Evolutionary conservation across 1,140 invertebrate genomes (phyloP).

Genomic region (Zaprionus lachaisei): DNA sequence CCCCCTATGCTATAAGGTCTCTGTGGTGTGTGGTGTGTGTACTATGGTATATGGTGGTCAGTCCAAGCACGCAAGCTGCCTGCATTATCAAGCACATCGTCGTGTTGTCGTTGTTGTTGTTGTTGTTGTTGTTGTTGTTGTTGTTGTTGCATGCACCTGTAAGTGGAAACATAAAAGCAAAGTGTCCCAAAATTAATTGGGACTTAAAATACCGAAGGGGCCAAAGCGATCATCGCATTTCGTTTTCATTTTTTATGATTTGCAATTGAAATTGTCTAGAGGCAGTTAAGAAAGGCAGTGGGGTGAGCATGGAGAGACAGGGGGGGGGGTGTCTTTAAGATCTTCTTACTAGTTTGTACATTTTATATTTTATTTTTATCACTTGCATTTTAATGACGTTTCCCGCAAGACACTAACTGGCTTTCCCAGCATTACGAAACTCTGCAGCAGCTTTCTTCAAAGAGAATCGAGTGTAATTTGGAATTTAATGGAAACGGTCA

Average conservation of each 20-base stretch:
- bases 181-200: slow-evolving; percentile 27
- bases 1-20: slow-evolving; percentile 10
- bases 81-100: slow-evolving; percentile 38
- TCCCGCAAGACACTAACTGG: not conserved
- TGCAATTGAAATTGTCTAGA: not conserved
- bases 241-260: not conserved
- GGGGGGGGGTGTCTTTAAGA: not conserved
- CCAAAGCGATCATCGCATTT: not conserved
- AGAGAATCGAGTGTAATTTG: not conserved
- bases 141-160: slow-evolving; percentile 18
- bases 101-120: not conserved
- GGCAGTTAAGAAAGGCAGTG: not conserved
- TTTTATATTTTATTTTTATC: not conserved
- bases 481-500: slow-evolving; percentile 3
- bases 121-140: slow-evolving; percentile 7
- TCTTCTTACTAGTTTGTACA: not conserved
- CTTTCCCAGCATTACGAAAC: not conserved
- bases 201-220: not conserved
- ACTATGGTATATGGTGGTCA: slow-evolving; percentile 1
- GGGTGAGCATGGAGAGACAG: too few relatives aligned
- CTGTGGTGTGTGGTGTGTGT: not conserved
- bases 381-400: not conserved
- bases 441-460: not conserved
- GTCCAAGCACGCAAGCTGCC: slow-evolving; percentile 59
- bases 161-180: slow-evolving; percentile 3